Evolutionary conservation across 1,140 invertebrate genomes (phyloP).

Genomic region (Drosophila pectinifera): DNA sequence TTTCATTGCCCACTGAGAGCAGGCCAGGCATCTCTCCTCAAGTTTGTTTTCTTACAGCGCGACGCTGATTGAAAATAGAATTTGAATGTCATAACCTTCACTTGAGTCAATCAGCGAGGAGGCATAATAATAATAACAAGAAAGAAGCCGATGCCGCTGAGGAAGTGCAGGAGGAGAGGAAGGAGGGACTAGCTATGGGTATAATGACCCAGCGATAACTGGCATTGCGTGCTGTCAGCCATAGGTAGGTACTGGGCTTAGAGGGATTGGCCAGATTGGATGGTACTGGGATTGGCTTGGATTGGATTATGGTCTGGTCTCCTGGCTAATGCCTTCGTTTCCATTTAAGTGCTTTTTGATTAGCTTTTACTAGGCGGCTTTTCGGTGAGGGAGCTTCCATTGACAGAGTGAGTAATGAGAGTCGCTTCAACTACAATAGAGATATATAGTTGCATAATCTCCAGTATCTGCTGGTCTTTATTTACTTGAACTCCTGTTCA

Average conservation of each 20-base stretch:
- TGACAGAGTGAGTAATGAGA: conserved; percentile 13
- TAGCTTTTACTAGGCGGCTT: conserved; percentile 46
- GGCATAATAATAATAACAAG: conserved; percentile 31
- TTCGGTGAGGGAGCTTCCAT: background rate
- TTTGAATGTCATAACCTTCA: conserved; percentile 80
- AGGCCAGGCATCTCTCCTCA: conserved; percentile 50
- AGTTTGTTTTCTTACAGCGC: conserved; percentile 53
- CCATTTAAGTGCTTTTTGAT: conserved; percentile 75
- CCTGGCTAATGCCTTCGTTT: conserved; percentile 50
- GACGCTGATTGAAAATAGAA: conserved; percentile 76
- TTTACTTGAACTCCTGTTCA: background rate
- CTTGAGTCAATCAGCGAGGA: conserved; percentile 61
- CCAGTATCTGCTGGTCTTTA: background rate
- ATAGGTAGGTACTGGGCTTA: conserved; percentile 2
- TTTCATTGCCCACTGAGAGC: conserved; percentile 4
- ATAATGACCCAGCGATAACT: conserved; percentile 20
- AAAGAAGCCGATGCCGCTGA: conserved; percentile 10
- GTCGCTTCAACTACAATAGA: conserved; percentile 11
- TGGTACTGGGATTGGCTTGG: background rate
- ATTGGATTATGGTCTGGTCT: background rate
- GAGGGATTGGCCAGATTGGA: conserved; percentile 4
- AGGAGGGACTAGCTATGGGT: background rate
- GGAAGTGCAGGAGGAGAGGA: background rate
- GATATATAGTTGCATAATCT: background rate
- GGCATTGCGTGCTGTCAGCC: conserved; percentile 33